A percentile compares a stretch with the other conserved stretches of the same genome.
Evolutionary conservation across 64 coral and sea anemone genomes (phyloP).

Genomic region (Pachyseris speciosa): DNA sequence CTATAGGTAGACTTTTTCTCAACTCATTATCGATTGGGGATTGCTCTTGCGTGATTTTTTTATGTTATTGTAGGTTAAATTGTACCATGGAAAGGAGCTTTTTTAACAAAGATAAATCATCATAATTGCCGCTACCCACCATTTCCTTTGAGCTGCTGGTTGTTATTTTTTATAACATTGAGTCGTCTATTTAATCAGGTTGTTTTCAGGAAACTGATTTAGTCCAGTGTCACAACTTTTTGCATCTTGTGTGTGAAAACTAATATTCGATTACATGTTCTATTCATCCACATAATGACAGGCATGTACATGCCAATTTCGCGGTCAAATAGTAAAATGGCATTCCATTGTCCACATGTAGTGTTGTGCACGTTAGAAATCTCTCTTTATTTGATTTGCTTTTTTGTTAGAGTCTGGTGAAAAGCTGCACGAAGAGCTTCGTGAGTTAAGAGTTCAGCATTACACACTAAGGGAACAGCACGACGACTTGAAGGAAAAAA

Average conservation of each 20-base stretch:
- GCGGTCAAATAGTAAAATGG: too few species aligned
- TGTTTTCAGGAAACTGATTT: neutral
- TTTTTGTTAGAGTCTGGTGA: conserved; percentile 77
- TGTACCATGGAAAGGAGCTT: too few species aligned
- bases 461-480: conserved; percentile 95
- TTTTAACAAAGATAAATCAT: too few species aligned
- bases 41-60: too few species aligned
- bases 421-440: conserved; percentile 78
- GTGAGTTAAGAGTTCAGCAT: conserved; percentile 84
- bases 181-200: neutral
- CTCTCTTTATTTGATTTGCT: neutral
- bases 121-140: neutral
- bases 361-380: neutral
- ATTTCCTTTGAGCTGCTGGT: neutral
- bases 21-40: too few species aligned
- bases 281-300: too few species aligned
- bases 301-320: too few species aligned
- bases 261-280: neutral
- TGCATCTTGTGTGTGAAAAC: neutral
- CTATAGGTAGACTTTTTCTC: too few species aligned
- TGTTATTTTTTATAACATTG: neutral
- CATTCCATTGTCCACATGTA: neutral
- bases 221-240: neutral
- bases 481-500: conserved; percentile 94
- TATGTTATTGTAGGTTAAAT: too few species aligned